Percentiles rank a stretch among this genome's conserved stretches.
These are phyloP conservation scores for Siniperca chuatsi DNA, from an alignment of 2,113 vertebrate genomes.

Conservation along the genomic window DNA sequence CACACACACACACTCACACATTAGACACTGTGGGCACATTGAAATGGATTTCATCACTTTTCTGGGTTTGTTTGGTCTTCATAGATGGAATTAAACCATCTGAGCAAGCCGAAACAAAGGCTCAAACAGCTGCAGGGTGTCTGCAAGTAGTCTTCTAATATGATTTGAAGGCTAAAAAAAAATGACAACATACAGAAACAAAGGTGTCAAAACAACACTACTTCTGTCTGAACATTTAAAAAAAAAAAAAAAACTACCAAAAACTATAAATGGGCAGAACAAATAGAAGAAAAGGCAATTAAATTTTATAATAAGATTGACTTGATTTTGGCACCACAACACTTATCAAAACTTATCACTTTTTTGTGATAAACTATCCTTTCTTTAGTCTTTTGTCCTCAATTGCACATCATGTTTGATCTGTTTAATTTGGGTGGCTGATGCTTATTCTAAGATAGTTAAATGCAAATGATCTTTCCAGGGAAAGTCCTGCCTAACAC, in stretches of 20 bases:
- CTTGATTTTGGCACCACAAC: no score
- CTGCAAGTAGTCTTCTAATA: neutral
- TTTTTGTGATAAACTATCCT: no score
- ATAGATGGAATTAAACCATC: neutral
- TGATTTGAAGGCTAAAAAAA: neutral
- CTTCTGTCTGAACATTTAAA: neutral
- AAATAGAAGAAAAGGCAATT: neutral
- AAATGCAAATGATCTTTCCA: neutral
- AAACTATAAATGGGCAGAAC: neutral
- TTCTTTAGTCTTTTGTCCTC: neutral
- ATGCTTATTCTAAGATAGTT: neutral
- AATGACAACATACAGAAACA: neutral
- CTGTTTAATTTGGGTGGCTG: neutral
- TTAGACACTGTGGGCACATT: neutral
- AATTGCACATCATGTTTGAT: neutral
- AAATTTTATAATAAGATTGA: neutral
- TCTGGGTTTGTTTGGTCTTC: neutral
- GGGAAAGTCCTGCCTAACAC: neutral
- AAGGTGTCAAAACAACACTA: neutral
- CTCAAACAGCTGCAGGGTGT: neutral
- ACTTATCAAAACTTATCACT: no score
- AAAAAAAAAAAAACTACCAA: neutral
- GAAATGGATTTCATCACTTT: neutral
- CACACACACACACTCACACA: conserved; percentile 26
- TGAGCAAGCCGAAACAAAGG: neutral